These are phyloP conservation scores for Epinephelus cyanopodus DNA, from an alignment of 2,113 vertebrate genomes.

Conservation along the genomic window DNA sequence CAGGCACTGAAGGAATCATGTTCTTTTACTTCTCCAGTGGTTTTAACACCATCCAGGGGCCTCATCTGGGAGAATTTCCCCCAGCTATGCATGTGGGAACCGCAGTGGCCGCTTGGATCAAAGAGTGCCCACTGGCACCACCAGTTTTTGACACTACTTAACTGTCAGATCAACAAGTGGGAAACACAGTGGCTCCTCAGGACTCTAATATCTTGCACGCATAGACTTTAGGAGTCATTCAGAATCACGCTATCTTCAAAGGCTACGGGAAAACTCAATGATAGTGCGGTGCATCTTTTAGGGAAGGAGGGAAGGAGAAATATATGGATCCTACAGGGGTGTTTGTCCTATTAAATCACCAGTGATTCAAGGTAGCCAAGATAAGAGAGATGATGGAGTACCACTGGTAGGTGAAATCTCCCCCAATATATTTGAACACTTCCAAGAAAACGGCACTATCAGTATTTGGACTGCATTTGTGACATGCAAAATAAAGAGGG, in stretches of 20 bases:
- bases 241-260: neutral
- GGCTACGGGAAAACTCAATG: neutral
- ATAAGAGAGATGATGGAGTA: neutral
- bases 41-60: conserved; percentile 24
- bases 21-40: conserved; percentile 25
- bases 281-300: neutral
- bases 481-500: neutral
- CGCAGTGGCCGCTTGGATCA: neutral
- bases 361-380: neutral
- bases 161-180: conserved; percentile 15
- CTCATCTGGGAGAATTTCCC: conserved; percentile 5
- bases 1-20: conserved; percentile 23
- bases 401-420: neutral
- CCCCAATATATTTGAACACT: neutral
- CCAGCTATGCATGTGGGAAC: neutral
- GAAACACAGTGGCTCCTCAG: neutral
- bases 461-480: neutral
- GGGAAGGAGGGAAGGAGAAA: neutral
- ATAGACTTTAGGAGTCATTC: neutral
- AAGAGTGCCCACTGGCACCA: neutral
- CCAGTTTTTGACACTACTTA: neutral
- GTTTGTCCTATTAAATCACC: neutral
- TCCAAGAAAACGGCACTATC: neutral
- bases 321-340: neutral
- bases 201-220: neutral